Evolutionary conservation across 2,888 invertebrate species (phyloP), one percentile per base, ranked within the genome.

Genomic region (Lordiphosa andalusiaca): DNA sequence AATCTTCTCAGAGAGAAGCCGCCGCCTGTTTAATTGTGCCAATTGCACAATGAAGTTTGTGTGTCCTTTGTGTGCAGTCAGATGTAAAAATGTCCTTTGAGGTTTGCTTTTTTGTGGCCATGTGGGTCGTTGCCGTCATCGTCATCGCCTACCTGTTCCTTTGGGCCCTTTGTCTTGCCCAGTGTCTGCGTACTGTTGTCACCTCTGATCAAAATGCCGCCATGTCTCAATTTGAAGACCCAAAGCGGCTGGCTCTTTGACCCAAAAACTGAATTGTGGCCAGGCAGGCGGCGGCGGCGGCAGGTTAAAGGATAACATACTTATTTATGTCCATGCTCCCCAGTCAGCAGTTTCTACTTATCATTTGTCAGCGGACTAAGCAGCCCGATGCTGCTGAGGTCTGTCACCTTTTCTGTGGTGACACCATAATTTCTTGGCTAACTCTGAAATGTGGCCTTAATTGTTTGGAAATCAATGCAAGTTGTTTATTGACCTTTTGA

Each of bases 361-460:
- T 84, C 80, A 78, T 80, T 80, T 80, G 83, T 80, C 80, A 84
- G 59, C 55, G 35, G 21, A 52, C 71, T 78, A 84, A 80, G 80
- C 71, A 68, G 80, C 67, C 57, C 42, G 13, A 6, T 23, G n/a
- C 12, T 23, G n/a, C 12, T 25, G 56, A 44, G 52, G 65, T 51
- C 62, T 75, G 75, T 81, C 75, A 72, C 72, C 72, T 77, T 58
- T 37, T 44, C 62, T 74, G 76, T 65, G 78, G 73, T 80, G 78
- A 82, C 80, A 80, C 82, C 80, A 78, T 64, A 78, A 78, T 84
- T 82, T 84, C 73, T 71, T 68, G 83, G 84, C 74, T 54, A 84
- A 60, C 69, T 56, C 61, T 52, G 75, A 71, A 77, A 69, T 77
- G 82, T 69, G 70, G 74, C 71, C 83, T 84, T 80, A 80, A 80